Base-by-base conservation (phyloP, 2,113 vertebrate species). In the Centropus bengalensis region DNA sequence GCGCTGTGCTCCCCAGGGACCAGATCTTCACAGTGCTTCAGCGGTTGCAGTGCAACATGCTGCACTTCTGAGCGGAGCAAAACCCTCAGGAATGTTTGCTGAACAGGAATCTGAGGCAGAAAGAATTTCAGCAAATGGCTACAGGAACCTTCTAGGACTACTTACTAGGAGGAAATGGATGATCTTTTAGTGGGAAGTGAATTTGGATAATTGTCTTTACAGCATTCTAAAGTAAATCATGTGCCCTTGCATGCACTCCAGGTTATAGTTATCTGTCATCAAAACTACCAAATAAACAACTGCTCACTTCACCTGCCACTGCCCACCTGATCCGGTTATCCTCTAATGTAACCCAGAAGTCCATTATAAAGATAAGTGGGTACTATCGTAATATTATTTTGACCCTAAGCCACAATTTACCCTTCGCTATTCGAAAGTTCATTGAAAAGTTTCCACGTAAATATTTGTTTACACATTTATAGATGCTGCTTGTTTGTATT, bases 1-100 rank as follows among this genome's bases (percentile, higher is more conserved):
- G 64, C 73, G 30, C 77, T 89, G 75, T 68, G 76, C 73, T 95
- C 93, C 70, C 85, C n/a, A 26, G 58, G 54, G 82, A 82, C 73
- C 38, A 67, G 76, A 82, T 74, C 91, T 81, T 90, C 86, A 71
- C 80, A 60, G 56, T 11, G 45, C 86, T 86, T 91, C 64, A 6
- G 0, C 33, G 71, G 76, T 40, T 81, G 56, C 64, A 66, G 69
- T 36, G 69, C 68, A 83, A 52, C 56, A 83, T 22, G 33, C 71
- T 71, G 64, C 42, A 28, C n/a, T 92, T 77, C 78, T 82, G 18
- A 83, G 87, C 56, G 91, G 24, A 91, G 71, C 59, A 44, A 64
- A 93, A 83, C 38, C 81, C 60, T 62, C 77, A 88, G 68, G 60
- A 78, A 76, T 27, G 54, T 75, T 71, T 84, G 73, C 66, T 86